Conservation (phyloP, 2,888 invertebrate species). For the Diaperis boleti region DNA sequence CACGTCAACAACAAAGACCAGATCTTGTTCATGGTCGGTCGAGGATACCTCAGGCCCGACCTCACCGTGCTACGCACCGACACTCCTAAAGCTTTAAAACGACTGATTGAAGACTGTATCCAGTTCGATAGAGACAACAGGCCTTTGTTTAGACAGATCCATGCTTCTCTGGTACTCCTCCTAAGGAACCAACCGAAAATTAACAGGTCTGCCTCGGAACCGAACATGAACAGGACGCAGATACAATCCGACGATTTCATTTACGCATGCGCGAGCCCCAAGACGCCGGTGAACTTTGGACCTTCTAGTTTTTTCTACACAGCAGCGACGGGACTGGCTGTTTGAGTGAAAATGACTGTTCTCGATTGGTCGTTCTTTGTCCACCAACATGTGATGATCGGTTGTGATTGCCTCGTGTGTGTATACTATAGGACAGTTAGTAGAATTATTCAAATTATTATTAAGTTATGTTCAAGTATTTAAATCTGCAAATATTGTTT, state of each 20-base stretch:
- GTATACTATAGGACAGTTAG: constrained; percentile 47
- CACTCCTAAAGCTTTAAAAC: constrained; percentile 89
- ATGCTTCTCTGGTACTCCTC: constrained; percentile 89
- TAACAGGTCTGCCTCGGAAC: constrained; percentile 88
- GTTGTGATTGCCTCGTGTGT: constrained; percentile 56
- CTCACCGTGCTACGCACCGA: constrained; percentile 85
- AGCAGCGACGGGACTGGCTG: constrained; percentile 65
- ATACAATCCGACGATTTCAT: constrained; percentile 89
- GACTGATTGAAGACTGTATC: constrained; percentile 92
- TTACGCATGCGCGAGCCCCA: constrained; percentile 93
- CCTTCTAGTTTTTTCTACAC: constrained; percentile 74
- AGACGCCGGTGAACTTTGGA: constrained; percentile 91
- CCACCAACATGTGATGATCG: constrained; percentile 42
- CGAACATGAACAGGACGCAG: constrained; percentile 86
- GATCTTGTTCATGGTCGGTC: constrained; percentile 97
- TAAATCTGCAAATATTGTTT: constrained; percentile 56
- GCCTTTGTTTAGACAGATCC: constrained; percentile 90
- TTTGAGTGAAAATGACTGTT: neutral
- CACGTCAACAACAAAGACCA: constrained; percentile 94
- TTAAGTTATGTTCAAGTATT: constrained; percentile 56
- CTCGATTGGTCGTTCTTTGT: constrained; percentile 6
- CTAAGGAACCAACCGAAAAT: constrained; percentile 92
- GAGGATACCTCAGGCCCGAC: constrained; percentile 91
- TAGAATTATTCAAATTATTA: constrained; percentile 46
- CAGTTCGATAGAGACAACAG: constrained; percentile 88